Conservation (phyloP, 2,797 vertebrate genomes). For the Taenioides sp. region DNA sequence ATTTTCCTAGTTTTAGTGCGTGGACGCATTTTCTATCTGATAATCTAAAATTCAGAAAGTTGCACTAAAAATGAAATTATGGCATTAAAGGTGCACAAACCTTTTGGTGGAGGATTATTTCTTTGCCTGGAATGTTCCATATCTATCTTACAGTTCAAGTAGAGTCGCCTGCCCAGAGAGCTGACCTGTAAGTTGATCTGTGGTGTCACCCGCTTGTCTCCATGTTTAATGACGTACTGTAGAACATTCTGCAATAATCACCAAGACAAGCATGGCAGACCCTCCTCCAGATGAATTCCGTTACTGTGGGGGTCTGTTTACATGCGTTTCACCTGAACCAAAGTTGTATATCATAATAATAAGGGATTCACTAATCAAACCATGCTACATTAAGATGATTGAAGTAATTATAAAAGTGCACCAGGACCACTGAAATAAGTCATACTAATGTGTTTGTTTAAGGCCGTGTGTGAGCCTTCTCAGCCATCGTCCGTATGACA, state of each 20-base stretch:
- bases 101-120: too few relatives aligned
- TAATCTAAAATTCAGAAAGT: neutral
- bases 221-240: neutral
- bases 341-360: neutral
- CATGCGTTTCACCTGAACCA: neutral
- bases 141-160: too few relatives aligned
- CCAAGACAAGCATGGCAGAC: too few relatives aligned
- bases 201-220: neutral
- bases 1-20: neutral
- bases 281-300: neutral
- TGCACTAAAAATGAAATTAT: neutral
- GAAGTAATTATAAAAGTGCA: neutral
- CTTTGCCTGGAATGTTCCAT: neutral
- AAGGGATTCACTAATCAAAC: neutral
- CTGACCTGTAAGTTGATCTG: neutral
- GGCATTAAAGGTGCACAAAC: neutral
- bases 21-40: neutral
- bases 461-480: constrained; percentile 6
- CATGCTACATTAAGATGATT: neutral
- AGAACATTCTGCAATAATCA: neutral
- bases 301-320: neutral
- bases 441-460: constrained; percentile 68
- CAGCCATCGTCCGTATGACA: constrained; percentile 59
- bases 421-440: constrained; percentile 48
- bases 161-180: neutral